Evolutionary conservation across 1,140 invertebrate genomes (phyloP), one percentile per base, ranked within the genome.

Genomic region (Drosophila asahinai): DNA sequence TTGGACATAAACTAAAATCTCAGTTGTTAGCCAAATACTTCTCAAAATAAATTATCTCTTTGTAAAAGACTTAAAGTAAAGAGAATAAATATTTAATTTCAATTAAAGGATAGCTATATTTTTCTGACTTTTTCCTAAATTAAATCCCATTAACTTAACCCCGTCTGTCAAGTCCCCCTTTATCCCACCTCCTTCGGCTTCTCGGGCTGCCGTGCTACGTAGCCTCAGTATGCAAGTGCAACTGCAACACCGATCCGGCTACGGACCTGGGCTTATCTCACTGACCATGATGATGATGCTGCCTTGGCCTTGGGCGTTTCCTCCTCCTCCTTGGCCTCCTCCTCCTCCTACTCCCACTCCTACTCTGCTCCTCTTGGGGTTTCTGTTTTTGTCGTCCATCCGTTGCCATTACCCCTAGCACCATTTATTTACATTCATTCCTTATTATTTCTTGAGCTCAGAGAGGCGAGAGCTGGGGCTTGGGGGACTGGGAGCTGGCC

Each of bases 371-470:
- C 40, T 80, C 63, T 68, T 65, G 63, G 51, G 25, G 49, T 62
- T 81, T 77, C 72, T 70, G 71, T 83, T 79, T 67, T 83, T 83
- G 68, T 73, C 70, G 67, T 82, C 59, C 68, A 68, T 87, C 71
- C 73, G 62, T 79, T 79, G 77, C 77, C 76, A 79, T 79, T 79
- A 79, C 76, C 76, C 60, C 54, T 72, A 78, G 76, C 73, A 62
- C 77, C 77, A 87, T 87, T 87, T 87, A 87, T 87, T 87, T 87
- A 86, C 83, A 86, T 86, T 87, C 83, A 72, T 75, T 74, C 77
- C 64, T 74, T 77, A 49, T 68, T 78, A 61, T 73, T 73, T 59
- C 43, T 73, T 22, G 70, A 55, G 48, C n/a, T 48, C 38, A n/a
- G n/a, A n/a, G n/a, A n/a, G n/a, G n/a, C n/a, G n/a, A n/a, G n/a